These are phyloP conservation scores for Ptychochromis oligacanthus DNA, from an alignment of 2,113 vertebrate species.

Conservation along the genomic window DNA sequence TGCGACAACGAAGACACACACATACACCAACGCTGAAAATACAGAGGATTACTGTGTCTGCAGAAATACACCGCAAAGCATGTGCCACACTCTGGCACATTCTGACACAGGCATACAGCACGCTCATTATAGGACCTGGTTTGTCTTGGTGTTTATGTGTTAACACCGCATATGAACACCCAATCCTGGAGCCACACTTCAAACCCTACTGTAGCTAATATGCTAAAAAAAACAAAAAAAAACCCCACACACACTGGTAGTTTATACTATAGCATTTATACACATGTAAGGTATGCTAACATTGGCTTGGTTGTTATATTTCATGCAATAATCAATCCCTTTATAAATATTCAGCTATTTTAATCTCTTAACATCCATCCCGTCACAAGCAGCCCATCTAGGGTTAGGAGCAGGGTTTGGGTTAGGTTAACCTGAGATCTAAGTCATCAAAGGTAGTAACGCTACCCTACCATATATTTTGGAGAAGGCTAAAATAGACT, in stretches of 20 bases:
- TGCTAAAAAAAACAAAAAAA: neutral
- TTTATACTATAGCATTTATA: neutral
- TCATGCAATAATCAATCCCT: slow-evolving; percentile 14
- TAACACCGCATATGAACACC: slow-evolving; percentile 48
- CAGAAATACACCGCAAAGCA: slow-evolving; percentile 56
- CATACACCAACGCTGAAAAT: slow-evolving; percentile 39
- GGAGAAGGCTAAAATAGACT: neutral
- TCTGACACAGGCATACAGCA: slow-evolving; percentile 41
- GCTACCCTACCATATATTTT: neutral
- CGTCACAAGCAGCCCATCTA: neutral
- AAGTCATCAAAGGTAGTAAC: neutral
- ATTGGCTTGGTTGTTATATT: neutral
- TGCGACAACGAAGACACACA: slow-evolving; percentile 29
- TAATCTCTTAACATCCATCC: neutral
- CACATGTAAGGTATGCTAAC: neutral
- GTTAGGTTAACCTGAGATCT: neutral
- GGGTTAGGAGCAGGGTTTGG: neutral
- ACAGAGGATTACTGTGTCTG: slow-evolving; percentile 59
- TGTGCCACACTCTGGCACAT: slow-evolving; percentile 44
- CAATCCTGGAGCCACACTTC: neutral
- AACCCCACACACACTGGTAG: neutral
- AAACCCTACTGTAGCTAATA: neutral
- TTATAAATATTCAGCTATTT: neutral
- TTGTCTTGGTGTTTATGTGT: slow-evolving; percentile 63
- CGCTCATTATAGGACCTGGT: slow-evolving; percentile 45